Evolutionary conservation across 2,113 vertebrate genomes (phyloP).

Genomic region (Columba livia): DNA sequence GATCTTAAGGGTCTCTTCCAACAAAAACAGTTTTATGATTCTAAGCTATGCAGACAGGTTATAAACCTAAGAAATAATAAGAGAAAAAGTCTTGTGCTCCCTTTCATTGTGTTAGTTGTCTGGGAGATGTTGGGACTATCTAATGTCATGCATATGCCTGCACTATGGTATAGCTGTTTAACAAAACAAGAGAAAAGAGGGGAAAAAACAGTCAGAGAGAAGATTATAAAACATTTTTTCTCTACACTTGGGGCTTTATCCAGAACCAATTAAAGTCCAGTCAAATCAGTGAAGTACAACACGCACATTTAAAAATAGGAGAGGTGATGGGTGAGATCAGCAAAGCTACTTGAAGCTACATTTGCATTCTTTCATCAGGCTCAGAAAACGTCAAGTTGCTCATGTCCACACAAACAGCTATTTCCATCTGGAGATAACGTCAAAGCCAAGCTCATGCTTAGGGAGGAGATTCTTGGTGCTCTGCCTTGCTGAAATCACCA

Average conservation of each 20-base stretch:
- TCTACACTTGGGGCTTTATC: not conserved
- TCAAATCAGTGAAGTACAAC: not conserved
- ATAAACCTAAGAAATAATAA: not conserved
- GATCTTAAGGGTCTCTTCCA: too few relatives aligned
- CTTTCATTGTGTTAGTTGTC: not conserved
- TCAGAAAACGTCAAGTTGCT: not conserved
- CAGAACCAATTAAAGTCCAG: not conserved
- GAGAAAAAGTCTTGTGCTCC: not conserved
- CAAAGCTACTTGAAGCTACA: not conserved
- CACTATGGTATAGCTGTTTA: not conserved
- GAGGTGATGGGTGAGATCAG: not conserved
- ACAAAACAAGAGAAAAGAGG: not conserved
- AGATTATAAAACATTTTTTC: not conserved
- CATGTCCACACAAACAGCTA: not conserved
- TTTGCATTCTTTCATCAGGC: not conserved
- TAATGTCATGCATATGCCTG: not conserved
- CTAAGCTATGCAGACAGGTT: not conserved
- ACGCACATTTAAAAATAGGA: not conserved
- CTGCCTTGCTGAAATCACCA: not conserved
- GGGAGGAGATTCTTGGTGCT: not conserved
- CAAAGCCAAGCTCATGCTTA: not conserved
- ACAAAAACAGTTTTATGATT: too few relatives aligned
- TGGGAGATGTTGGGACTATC: not conserved
- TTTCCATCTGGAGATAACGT: not conserved
- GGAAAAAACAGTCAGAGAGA: not conserved